These are phyloP conservation scores for Macrosiphum euphorbiae DNA, from an alignment of 2,888 invertebrate genomes.

Conservation along the genomic window DNA sequence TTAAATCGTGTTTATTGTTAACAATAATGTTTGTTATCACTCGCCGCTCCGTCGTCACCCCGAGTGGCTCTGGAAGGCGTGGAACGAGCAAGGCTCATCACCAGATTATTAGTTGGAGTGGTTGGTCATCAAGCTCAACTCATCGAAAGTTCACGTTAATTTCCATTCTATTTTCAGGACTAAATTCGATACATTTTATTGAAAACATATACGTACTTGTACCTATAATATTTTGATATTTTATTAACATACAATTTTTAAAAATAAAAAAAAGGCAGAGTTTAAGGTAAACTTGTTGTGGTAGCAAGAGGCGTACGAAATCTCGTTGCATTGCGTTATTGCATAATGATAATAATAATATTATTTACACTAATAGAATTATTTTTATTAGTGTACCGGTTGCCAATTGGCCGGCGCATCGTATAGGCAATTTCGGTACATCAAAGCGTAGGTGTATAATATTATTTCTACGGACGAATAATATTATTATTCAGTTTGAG, in stretches of 20 bases:
- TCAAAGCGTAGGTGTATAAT: background rate
- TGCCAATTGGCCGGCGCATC: background rate
- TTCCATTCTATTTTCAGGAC: background rate
- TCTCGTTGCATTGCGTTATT: too few species aligned
- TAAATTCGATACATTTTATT: background rate
- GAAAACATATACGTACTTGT: background rate
- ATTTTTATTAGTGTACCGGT: too few species aligned
- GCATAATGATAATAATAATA: too few species aligned
- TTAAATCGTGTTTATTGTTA: background rate
- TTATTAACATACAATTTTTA: too few species aligned
- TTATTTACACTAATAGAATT: too few species aligned
- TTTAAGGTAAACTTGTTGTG: too few species aligned
- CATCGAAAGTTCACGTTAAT: background rate
- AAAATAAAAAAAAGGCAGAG: too few species aligned
- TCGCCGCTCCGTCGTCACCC: background rate
- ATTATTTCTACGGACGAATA: background rate
- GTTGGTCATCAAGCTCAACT: background rate
- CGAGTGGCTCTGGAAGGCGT: background rate
- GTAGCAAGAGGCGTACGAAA: too few species aligned
- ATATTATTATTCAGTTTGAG: background rate
- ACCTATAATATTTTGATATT: too few species aligned
- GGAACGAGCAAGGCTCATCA: background rate
- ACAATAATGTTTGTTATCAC: background rate
- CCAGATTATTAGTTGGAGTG: accelerated
- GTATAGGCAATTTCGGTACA: background rate